Evolutionary conservation across 2,113 vertebrate species (phyloP).

Genomic region (Nothoprocta perdicaria): DNA sequence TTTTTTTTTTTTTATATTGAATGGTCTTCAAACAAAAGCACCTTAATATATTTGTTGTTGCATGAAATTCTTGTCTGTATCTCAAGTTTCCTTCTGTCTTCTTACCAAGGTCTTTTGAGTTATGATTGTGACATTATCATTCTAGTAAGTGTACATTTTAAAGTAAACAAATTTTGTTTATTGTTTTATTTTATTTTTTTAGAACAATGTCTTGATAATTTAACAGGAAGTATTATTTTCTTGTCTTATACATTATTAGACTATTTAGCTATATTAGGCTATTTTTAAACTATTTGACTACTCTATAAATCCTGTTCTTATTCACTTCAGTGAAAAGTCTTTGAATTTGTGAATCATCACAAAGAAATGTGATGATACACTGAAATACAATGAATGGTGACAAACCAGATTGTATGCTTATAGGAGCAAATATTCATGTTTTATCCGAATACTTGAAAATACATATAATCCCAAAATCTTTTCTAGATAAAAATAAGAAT

Average conservation of each 20-base stretch:
- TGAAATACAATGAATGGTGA: not conserved
- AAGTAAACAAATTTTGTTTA: not conserved
- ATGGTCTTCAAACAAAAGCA: slow-evolving; percentile 20
- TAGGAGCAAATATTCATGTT: not conserved
- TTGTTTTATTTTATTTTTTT: not conserved
- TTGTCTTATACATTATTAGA: not conserved
- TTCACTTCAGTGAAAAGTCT: not conserved
- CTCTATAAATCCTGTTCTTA: not conserved
- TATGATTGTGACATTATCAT: not conserved
- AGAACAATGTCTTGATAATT: not conserved
- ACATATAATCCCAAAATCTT: not conserved
- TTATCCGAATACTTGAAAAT: not conserved
- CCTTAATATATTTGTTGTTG: not conserved
- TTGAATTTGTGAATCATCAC: not conserved
- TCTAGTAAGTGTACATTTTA: not conserved
- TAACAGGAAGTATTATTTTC: not conserved
- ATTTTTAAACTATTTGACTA: not conserved
- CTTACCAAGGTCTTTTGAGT: not conserved
- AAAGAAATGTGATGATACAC: not conserved
- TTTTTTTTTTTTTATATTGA: slow-evolving; percentile 55
- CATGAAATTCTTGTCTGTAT: not conserved
- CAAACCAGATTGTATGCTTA: not conserved
- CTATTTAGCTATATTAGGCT: not conserved
- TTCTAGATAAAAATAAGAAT: not conserved
- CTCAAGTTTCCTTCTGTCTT: slow-evolving; percentile 16